phyloP scores from a whole-genome alignment of 1,140 invertebrate species.

The Ostrea edulis region DNA sequence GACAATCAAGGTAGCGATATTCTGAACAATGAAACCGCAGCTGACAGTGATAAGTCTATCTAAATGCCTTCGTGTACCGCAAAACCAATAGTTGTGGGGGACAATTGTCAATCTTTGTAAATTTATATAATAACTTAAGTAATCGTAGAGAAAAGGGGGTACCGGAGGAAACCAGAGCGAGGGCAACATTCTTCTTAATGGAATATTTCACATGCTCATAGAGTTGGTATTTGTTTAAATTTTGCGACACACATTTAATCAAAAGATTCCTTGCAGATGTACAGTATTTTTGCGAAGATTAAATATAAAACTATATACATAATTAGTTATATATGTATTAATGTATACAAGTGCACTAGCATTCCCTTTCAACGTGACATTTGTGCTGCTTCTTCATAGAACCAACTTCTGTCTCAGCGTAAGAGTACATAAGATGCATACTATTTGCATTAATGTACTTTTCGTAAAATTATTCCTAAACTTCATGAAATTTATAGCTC shows the following conservation, averaged over 20 bases:
- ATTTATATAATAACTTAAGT: background rate
- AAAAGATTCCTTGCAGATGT: background rate
- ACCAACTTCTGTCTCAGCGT: background rate
- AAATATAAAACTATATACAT: background rate
- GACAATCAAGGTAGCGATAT: background rate
- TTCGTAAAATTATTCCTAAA: constrained; percentile 7
- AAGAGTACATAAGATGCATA: background rate
- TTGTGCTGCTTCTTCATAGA: background rate
- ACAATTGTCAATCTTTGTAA: background rate
- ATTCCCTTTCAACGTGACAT: background rate
- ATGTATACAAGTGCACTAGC: background rate
- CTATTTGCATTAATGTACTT: constrained; percentile 22
- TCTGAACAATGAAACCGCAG: background rate
- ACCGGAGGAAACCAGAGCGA: background rate
- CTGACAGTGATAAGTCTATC: background rate
- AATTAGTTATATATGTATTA: background rate
- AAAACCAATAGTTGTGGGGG: constrained; percentile 4
- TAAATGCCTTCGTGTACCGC: background rate
- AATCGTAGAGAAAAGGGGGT: background rate
- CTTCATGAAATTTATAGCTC: constrained; percentile 5
- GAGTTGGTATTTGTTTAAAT: background rate
- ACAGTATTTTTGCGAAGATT: background rate
- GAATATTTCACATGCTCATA: no score
- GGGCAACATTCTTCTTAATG: background rate
- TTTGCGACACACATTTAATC: background rate